phyloP scores from a whole-genome alignment of 2,113 vertebrate species.

The Triplophysa siluroides region DNA sequence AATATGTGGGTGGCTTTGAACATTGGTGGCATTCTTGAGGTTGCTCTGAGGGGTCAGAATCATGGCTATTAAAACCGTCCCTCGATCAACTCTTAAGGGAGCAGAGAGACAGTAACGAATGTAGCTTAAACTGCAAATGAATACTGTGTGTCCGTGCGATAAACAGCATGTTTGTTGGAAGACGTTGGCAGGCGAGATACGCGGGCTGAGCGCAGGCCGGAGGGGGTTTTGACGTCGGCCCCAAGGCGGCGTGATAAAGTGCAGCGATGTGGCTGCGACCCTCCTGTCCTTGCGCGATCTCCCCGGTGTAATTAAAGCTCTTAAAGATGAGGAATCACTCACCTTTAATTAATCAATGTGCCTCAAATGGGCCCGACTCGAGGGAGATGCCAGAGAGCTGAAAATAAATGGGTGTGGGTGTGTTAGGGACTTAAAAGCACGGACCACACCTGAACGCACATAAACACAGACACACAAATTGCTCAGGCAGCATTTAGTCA shows the following conservation, averaged over 20 bases:
- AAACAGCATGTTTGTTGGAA: conserved; percentile 25
- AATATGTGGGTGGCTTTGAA: neutral
- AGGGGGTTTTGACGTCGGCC: conserved; percentile 8
- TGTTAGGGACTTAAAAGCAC: conserved; percentile 20
- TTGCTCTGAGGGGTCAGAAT: neutral
- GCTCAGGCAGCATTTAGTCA: conserved; percentile 4
- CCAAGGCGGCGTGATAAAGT: conserved; percentile 55
- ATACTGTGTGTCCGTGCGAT: conserved; percentile 38
- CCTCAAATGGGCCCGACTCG: conserved; percentile 42
- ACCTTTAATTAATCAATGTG: conserved; percentile 73
- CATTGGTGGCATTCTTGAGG: neutral
- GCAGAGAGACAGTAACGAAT: conserved; percentile 2
- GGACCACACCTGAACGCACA: conserved; percentile 37
- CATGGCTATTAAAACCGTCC: neutral
- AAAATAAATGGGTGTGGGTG: conserved; percentile 40
- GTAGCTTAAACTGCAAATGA: conserved; percentile 30
- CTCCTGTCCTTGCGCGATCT: conserved; percentile 58
- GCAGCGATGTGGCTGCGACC: conserved; percentile 45
- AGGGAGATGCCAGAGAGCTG: conserved; percentile 42
- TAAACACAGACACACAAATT: neutral
- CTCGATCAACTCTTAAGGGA: neutral
- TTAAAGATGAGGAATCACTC: conserved; percentile 62
- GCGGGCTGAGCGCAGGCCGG: neutral
- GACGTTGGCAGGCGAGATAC: neutral
- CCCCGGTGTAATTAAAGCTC: conserved; percentile 62